phyloP scores from a whole-genome alignment of 2,113 vertebrate species.

The Mesoclemmys tuberculata region DNA sequence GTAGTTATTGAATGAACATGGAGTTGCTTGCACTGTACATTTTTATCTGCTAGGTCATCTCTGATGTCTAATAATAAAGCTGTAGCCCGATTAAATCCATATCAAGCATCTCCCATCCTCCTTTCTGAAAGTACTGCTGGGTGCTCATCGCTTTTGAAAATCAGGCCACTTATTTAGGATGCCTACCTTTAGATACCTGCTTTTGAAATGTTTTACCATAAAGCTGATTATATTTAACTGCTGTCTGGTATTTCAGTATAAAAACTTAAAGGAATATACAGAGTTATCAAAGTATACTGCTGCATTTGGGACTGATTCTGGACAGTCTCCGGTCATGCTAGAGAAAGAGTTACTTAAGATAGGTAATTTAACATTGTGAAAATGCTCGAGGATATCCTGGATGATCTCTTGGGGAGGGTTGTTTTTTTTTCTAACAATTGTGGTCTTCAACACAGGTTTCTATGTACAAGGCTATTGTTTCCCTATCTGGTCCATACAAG shows the following conservation, averaged over 20 bases:
- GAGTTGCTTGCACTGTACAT: background rate
- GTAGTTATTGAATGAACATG: background rate
- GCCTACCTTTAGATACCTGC: background rate
- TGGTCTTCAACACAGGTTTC: background rate
- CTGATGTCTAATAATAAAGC: background rate
- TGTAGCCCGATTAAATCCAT: background rate
- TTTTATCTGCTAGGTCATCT: background rate
- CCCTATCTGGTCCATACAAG: background rate
- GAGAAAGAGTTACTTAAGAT: background rate
- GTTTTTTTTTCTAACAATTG: background rate
- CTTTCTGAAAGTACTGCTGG: background rate
- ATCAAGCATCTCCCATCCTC: background rate
- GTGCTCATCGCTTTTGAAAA: constrained; percentile 1
- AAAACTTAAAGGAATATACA: background rate
- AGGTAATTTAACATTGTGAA: background rate
- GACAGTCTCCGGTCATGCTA: background rate
- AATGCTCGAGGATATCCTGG: background rate
- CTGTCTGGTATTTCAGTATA: background rate
- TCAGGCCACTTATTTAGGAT: background rate
- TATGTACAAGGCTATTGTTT: background rate
- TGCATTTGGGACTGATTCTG: background rate
- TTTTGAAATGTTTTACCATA: constrained; percentile 2
- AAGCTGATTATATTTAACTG: background rate
- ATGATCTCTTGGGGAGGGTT: background rate
- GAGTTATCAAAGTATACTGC: background rate